A percentile compares a stretch with the other conserved stretches of the same genome.
These are phyloP conservation scores for Drosophila dives DNA, from an alignment of 2,888 invertebrate species.

Conservation along the genomic window DNA sequence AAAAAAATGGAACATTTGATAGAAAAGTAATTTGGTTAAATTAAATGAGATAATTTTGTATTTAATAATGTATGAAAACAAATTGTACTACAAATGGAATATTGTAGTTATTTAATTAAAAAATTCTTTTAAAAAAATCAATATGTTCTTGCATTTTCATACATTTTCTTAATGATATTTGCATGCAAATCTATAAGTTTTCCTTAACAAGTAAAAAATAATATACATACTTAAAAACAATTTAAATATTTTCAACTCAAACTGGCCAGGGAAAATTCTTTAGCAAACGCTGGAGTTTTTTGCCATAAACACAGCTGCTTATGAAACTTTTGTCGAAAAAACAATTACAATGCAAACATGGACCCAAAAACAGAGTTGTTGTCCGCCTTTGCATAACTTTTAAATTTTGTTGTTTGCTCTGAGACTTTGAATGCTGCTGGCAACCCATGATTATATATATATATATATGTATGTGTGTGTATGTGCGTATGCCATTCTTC, in stretches of 20 bases:
- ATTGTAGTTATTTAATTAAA: neutral
- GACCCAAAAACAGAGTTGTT: conserved; percentile 30
- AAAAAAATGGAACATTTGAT: neutral
- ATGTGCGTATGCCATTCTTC: conserved; percentile 12
- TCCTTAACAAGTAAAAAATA: neutral
- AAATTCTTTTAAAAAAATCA: neutral
- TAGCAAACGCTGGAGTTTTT: conserved; percentile 37
- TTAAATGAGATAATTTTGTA: neutral
- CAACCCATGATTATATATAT: neutral
- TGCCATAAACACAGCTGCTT: conserved; percentile 62
- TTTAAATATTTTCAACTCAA: conserved; percentile 11
- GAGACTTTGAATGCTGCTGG: conserved; percentile 61
- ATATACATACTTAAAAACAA: conserved; percentile 19
- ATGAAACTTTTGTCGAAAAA: conserved; percentile 53
- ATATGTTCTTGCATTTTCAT: neutral
- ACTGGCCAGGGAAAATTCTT: conserved; percentile 18
- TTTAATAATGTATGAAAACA: neutral
- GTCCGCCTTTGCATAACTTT: conserved; percentile 56
- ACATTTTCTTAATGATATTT: neutral
- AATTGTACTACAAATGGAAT: neutral
- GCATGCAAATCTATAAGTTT: neutral
- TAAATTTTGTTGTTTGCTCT: conserved; percentile 67
- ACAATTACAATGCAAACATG: conserved; percentile 59
- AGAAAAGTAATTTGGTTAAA: neutral
- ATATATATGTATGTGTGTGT: conserved; percentile 5